Percentiles rank a stretch among this genome's conserved stretches.
Evolutionary conservation across 2,113 vertebrate species (phyloP).

Genomic region (Labeo rohita): DNA sequence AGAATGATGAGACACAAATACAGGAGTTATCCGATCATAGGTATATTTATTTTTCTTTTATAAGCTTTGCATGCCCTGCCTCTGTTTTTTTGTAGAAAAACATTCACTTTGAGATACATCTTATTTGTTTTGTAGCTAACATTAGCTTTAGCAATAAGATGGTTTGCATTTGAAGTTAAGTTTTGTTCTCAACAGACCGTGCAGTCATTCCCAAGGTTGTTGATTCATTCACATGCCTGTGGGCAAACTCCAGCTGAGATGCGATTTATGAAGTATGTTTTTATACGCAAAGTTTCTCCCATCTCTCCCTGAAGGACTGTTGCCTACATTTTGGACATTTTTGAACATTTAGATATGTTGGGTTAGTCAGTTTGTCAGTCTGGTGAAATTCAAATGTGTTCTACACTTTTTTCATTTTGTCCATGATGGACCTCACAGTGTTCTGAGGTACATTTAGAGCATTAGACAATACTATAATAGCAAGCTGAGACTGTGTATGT

Average conservation of each 20-base stretch:
- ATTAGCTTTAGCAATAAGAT: not conserved
- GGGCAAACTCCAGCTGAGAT: not conserved
- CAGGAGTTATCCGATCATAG: not conserved
- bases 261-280: not conserved
- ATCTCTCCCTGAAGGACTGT: not conserved
- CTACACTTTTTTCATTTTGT: not conserved
- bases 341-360: not conserved
- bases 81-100: not conserved
- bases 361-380: not conserved
- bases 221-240: not conserved
- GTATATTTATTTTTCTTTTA: not conserved
- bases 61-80: not conserved
- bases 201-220: not conserved
- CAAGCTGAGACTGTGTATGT: slow-evolving; percentile 3
- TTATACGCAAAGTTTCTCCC: not conserved
- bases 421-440: not conserved
- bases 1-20: not conserved
- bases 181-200: not conserved
- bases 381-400: not conserved
- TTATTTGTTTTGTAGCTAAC: not conserved
- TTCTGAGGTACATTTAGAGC: not conserved
- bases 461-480: not conserved
- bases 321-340: not conserved
- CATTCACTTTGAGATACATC: not conserved
- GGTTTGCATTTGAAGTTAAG: not conserved